These are phyloP conservation scores for Mormyrus iriodes DNA, from an alignment of 2,113 vertebrate genomes.

Conservation along the genomic window DNA sequence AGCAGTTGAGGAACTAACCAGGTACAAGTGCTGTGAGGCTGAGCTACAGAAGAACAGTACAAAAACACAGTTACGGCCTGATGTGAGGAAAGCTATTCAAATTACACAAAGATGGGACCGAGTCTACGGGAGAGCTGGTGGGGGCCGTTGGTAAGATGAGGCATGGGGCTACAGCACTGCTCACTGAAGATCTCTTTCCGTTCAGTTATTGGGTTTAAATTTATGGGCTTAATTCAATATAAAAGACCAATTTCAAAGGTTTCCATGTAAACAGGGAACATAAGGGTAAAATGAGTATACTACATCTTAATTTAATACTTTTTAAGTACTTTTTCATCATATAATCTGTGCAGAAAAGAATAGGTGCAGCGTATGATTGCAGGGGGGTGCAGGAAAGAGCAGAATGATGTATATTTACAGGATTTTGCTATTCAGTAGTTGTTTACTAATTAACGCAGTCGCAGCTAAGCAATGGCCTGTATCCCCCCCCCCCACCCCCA, in stretches of 20 bases:
- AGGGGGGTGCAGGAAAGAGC: not conserved
- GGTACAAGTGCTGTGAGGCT: not conserved
- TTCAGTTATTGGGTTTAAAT: not conserved
- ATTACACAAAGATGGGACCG: not conserved
- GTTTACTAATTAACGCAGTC: slow-evolving; percentile 26
- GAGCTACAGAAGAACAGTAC: not conserved
- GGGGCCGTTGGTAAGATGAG: not conserved
- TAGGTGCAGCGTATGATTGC: too few species aligned
- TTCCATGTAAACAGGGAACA: not conserved
- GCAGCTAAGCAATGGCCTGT: slow-evolving; percentile 15
- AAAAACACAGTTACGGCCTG: not conserved
- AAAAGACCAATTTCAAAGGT: not conserved
- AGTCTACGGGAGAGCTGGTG: not conserved
- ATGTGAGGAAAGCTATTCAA: not conserved
- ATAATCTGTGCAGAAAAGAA: not conserved
- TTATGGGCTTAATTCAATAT: not conserved
- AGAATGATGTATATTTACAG: not conserved
- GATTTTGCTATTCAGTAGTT: not conserved
- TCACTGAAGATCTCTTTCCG: not conserved
- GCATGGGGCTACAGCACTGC: not conserved
- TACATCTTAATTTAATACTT: not conserved
- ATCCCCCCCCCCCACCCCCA: slow-evolving; percentile 11
- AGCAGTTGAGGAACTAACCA: not conserved
- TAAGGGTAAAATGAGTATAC: not conserved
- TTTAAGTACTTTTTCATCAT: not conserved